phyloP scores from a whole-genome alignment of 1,140 invertebrate genomes.

The Caerostris extrusa region DNA sequence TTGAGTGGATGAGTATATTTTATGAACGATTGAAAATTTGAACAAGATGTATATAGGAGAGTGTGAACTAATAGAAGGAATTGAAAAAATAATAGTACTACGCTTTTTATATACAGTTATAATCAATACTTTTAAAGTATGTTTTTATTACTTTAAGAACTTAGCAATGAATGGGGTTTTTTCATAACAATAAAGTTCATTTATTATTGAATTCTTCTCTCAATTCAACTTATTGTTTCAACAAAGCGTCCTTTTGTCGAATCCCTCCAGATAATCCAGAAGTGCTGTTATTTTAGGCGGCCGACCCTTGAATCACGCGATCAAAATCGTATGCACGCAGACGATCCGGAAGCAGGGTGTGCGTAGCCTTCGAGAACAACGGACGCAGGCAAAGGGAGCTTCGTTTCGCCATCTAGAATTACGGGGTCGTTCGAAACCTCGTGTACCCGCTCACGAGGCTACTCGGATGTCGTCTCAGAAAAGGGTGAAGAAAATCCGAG shows the following conservation, averaged over 20 bases:
- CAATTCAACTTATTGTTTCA: not conserved
- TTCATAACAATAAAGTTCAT: too few species aligned
- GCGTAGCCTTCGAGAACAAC: not conserved
- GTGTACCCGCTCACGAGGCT: not conserved
- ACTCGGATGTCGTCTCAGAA: not conserved
- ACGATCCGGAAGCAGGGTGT: not conserved
- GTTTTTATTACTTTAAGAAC: too few species aligned
- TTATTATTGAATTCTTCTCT: too few species aligned
- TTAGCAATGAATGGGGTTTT: too few species aligned
- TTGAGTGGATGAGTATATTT: too few species aligned
- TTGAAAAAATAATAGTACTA: too few species aligned
- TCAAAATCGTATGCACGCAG: not conserved
- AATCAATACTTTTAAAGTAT: too few species aligned
- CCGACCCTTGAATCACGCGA: not conserved
- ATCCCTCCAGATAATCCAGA: too few species aligned
- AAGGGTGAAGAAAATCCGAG: not conserved
- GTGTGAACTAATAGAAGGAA: too few species aligned
- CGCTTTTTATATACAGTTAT: too few species aligned
- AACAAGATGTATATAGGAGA: too few species aligned
- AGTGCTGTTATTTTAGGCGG: not conserved
- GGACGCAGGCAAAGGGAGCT: not conserved
- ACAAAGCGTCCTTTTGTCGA: not conserved
- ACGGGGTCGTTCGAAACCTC: not conserved
- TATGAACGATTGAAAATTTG: too few species aligned
- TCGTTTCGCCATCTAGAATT: not conserved